Base-by-base conservation (phyloP, 2,797 vertebrate genomes). In the Sebastes matsubarae region DNA sequence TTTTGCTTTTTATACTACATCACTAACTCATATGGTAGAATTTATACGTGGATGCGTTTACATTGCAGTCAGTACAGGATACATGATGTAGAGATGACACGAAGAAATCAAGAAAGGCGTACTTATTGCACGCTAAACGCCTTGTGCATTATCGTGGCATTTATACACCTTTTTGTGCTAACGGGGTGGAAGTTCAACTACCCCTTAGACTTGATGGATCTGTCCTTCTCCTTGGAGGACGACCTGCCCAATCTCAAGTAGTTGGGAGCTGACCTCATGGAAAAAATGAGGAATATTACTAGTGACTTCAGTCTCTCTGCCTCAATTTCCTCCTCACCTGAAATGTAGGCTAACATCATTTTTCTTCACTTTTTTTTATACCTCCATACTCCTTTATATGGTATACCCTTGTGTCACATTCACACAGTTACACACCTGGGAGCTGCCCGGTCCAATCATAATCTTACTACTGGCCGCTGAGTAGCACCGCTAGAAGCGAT, bases 401-500 rank as follows among this genome's bases (percentile, higher is more conserved):
- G 10, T 34, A 65, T 69, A 59, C 85, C 68, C 78, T 70, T 38
- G 71, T 75, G 82, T 80, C 81, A 84, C 80, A 87, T 90, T 87
- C 73, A 54, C 58, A 71, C 36, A 77, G 67, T 54, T n/a, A 34
- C 77, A 81, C 83, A 88, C 72, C 81, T 69, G 79, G 81, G 87
- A 89, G 82, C 80, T 73, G 75, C 83, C 82, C 77, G 0, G 22
- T 57, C 71, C 79, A 83, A 76, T 87, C 71, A 79, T 89, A 85
- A 93, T 91, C 81, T 76, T 46, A 80, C 76, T 68, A 72, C 52
- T 79, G 79, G 87, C 88, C 80, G 67, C 86, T 66, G 88, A 87
- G 76, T 79, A 74, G 86, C 75, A 64, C 75, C 83, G 81, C 79
- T 9, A 76, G 78, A 2, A 87, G 88, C 87, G 52, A 86, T 75